Base-by-base conservation (phyloP, 2,113 vertebrate species). In the Psilopogon haemacephalus region DNA sequence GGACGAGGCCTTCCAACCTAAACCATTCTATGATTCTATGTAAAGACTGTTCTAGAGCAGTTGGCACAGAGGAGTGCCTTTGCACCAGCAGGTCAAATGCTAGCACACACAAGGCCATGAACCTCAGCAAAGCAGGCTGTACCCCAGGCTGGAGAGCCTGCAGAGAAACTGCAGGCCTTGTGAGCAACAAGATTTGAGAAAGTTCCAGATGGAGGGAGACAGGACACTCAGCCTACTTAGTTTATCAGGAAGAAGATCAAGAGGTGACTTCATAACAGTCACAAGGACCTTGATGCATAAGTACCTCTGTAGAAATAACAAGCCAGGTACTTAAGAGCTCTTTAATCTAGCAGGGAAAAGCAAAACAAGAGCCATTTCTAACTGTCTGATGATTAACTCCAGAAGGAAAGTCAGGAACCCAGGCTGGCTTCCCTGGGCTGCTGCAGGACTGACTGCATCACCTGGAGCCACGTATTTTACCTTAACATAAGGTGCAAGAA, bases 201-300 rank as follows among this genome's bases (percentile, higher is more conserved):
- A 1, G 0, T 42, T 95, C 92, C 89, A 4, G 44, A 69, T 92
- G 55, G 84, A 85, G 86, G 44, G 74, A 92, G 87, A 86, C 80
- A 73, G 80, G 84, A 90, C 88, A 73, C 84, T 92, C 80, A 90
- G 67, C 59, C 83, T 86, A 46, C 55, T 82, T 72, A 65, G 70
- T 92, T 94, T 96, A 90, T 95, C 90, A 93, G 92, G 86, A 89
- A 93, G 91, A 95, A 84, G 88, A 96, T 96, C 95, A 94, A 95
- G 96, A 92, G 90, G 84, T 14, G 0, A 81, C 95, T 96, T 94
- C 94, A 96, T 95, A 96, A 90, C 88, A 90, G 86, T 93, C 85
- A 95, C 85, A 93, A 95, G 92, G 90, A 71, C 88, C 69, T 91
- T 73, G 72, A 76, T 77, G 17, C 2, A 0, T 64, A 90, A 93